These are phyloP conservation scores for pig (Sus scrofa) DNA, from an alignment of 2,113 vertebrate genomes.

Conservation along the genomic window T2T-Sscrofa CM000820.6:5389001-5389500, in stretches of 20 bases:
- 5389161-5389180: not conserved
- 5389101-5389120: not conserved
- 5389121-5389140: not conserved
- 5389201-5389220: not conserved
- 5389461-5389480: too few species aligned
- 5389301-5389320: not conserved
- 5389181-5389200: not conserved
- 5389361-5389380: not conserved
- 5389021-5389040: slow-evolving; percentile 43
- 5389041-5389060: not conserved
- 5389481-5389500: too few species aligned
- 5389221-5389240: not conserved
- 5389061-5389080: not conserved
- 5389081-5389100: not conserved
- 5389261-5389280: not conserved
- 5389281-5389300: not conserved
- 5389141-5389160: not conserved
- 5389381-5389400: not conserved
- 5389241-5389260: not conserved
- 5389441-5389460: too few species aligned
- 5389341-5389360: not conserved
- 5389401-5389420: not conserved
- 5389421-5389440: not conserved
- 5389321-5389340: not conserved
- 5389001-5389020: not conserved